Conservation (phyloP, 2,113 vertebrate species). For the Melierax canorus region DNA sequence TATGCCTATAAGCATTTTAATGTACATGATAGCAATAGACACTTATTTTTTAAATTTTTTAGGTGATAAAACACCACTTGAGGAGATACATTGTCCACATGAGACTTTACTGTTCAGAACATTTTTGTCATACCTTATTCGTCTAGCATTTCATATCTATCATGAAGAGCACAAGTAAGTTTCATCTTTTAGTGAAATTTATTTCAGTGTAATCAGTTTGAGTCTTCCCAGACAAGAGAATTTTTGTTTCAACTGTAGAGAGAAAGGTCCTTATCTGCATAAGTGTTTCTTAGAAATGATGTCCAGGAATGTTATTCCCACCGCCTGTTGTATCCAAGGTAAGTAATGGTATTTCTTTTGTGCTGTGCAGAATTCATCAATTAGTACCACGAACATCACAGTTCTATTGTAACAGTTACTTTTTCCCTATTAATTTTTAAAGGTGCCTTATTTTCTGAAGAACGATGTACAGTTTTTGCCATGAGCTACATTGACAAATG, state of each 20-base stretch:
- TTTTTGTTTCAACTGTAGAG: constrained; percentile 67
- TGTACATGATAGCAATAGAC: neutral
- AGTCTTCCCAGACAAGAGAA: neutral
- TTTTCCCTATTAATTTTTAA: neutral
- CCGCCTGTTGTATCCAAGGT: constrained; percentile 82
- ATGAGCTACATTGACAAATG: constrained; percentile 71
- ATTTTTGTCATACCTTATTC: constrained; percentile 80
- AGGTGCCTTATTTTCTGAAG: constrained; percentile 81
- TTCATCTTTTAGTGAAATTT: neutral
- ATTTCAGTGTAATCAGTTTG: neutral
- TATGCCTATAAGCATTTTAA: neutral
- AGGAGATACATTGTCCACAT: constrained; percentile 78
- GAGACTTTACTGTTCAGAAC: constrained; percentile 73
- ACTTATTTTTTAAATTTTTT: neutral
- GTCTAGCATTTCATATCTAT: constrained; percentile 81
- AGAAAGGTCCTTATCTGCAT: constrained; percentile 62
- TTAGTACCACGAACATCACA: neutral
- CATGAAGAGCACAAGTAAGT: constrained; percentile 79
- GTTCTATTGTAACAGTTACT: neutral
- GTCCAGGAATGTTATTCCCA: constrained; percentile 78
- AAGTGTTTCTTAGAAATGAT: constrained; percentile 83
- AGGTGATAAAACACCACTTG: constrained; percentile 44
- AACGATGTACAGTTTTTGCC: constrained; percentile 23
- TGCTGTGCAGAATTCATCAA: neutral
- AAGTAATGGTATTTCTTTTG: neutral